These are phyloP conservation scores for Elymnias hypermnestra DNA, from an alignment of 1,140 invertebrate species.

Conservation along the genomic window DNA sequence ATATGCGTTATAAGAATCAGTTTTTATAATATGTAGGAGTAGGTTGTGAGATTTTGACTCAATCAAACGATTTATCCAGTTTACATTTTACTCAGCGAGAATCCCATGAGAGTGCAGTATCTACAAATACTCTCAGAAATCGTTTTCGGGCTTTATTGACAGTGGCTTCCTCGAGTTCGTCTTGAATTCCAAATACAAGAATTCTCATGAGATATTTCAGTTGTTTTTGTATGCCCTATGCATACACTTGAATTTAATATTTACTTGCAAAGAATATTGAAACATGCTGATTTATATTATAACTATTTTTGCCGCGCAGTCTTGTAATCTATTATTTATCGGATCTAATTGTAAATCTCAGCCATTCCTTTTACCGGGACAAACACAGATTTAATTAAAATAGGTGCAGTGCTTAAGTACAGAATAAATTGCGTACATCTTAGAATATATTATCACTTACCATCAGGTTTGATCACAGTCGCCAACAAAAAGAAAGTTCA, in stretches of 20 bases:
- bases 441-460: too few species aligned
- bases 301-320: neutral
- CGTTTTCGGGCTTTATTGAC: constrained; percentile 3
- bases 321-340: neutral
- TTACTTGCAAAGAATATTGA: too few species aligned
- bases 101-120: neutral
- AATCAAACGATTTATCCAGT: neutral
- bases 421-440: too few species aligned
- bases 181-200: constrained; percentile 2
- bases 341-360: too few species aligned
- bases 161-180: neutral
- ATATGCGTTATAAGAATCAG: too few species aligned
- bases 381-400: too few species aligned
- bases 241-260: neutral
- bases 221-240: neutral
- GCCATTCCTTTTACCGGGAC: too few species aligned
- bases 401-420: too few species aligned
- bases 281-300: neutral
- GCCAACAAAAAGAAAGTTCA: too few species aligned
- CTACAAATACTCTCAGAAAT: neutral
- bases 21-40: too few species aligned
- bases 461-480: too few species aligned
- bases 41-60: neutral
- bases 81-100: neutral
- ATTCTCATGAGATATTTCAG: neutral